Evolutionary conservation across 2,797 vertebrate species (phyloP), one percentile per base, ranked within the genome.

Genomic region (Cyprinodon diabolis): DNA sequence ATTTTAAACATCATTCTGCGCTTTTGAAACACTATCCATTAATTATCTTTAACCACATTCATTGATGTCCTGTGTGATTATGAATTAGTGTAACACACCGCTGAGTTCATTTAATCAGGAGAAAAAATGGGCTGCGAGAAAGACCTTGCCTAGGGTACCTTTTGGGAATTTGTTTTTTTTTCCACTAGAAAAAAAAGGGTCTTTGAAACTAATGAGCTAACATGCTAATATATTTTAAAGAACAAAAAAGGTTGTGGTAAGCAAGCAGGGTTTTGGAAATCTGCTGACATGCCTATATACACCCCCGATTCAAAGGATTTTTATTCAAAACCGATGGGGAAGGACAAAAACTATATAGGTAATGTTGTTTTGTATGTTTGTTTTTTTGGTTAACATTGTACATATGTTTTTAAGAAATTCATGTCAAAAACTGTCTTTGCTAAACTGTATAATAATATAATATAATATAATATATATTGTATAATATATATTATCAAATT

Each of bases 81-180:
- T 75, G 74, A 90, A 84, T 78, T 72, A 47, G 23, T 11, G 51
- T 66, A 77, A 76, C 83, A 87, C 74, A 86, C 75, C 89, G 90
- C 91, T 92, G 91, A 91, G 86, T 89, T 87, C 82, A 86, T 85
- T 77, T 74, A 90, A 92, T 86, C 80, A 84, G 86, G 80, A 88
- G 90, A 93, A 84, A 81, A 92, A 92, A 89, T 80, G 88, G 77
- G 67, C 71, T 70, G 75, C 82, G 82, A 83, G 90, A 83, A 91
- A 90, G 87, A 93, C 91, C 90, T 94, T 94, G 90, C 93, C 93
- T 82, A 63, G 43, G 89, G 91, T 87, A 57, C 76, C 76, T 30
- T 80, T 79, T 77, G 79, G 81, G 85, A 86, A 92, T 93, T 92
- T 90, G 80, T 84, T 76, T 81, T 71, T 66, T 69, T 52, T 81